Conservation (phyloP, 1,140 invertebrate genomes). For the Drosophila simulans region DNA sequence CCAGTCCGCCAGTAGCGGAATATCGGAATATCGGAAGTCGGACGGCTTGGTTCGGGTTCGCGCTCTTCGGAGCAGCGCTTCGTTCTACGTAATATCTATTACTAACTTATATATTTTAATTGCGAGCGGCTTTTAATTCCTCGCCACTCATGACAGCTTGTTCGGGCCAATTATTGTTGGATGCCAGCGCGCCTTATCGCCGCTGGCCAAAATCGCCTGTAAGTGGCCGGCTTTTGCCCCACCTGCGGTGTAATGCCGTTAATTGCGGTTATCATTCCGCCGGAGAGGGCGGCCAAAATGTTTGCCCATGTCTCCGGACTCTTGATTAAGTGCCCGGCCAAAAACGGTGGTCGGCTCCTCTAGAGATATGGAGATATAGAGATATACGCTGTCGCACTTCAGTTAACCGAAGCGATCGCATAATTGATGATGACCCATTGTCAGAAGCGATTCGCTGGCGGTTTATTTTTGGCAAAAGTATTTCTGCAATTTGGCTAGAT, state of each 20-base stretch:
- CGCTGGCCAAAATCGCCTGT: slow-evolving; percentile 50
- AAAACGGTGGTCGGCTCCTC: slow-evolving; percentile 8
- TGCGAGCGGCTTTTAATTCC: slow-evolving; percentile 74
- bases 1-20: slow-evolving; percentile 16
- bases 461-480: slow-evolving; percentile 49
- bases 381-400: slow-evolving; percentile 64
- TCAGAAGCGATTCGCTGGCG: slow-evolving; percentile 28
- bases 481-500: slow-evolving; percentile 13
- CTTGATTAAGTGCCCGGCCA: slow-evolving; percentile 75
- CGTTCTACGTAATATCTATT: slow-evolving; percentile 75
- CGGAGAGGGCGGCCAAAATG: slow-evolving; percentile 48
- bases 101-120: slow-evolving; percentile 80
- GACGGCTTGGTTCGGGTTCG: slow-evolving; percentile 21
- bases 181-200: slow-evolving; percentile 33
- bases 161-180: slow-evolving; percentile 66
- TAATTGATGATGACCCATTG: slow-evolving; percentile 68
- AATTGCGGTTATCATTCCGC: slow-evolving; percentile 70
- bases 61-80: slow-evolving; percentile 7
- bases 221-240: slow-evolving; percentile 55
- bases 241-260: slow-evolving; percentile 43
- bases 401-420: slow-evolving; percentile 36
- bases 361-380: slow-evolving; percentile 41
- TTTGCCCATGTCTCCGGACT: slow-evolving; percentile 69
- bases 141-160: slow-evolving; percentile 66
- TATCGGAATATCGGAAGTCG: slow-evolving; percentile 21